Evolutionary conservation across 2,888 invertebrate species (phyloP).

Genomic region (Beris morrisii): DNA sequence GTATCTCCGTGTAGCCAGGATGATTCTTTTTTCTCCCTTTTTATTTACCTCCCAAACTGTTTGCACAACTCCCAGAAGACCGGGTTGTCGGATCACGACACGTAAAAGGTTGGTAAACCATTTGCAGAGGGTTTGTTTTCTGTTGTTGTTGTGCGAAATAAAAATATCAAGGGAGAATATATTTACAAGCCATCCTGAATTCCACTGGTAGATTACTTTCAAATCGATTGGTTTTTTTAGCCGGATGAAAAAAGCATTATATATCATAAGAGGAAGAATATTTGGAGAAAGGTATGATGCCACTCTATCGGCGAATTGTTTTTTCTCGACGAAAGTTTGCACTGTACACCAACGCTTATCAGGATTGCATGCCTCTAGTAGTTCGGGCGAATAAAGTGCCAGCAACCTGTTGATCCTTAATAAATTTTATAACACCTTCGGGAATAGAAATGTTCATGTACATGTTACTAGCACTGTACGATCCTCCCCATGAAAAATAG

Average conservation of each 20-base stretch:
- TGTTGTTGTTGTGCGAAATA: background rate
- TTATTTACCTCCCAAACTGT: conserved; percentile 21
- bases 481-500: background rate
- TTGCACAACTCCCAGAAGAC: conserved; percentile 24
- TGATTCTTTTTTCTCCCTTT: too few relatives aligned
- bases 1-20: background rate
- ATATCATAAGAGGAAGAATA: background rate
- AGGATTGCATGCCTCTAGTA: too few relatives aligned
- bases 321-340: too few relatives aligned
- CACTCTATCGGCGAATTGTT: too few relatives aligned
- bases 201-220: conserved; percentile 27
- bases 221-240: conserved; percentile 27
- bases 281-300: conserved; percentile 1
- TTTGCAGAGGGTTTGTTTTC: conserved; percentile 15
- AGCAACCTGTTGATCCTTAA: conserved; percentile 32
- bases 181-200: conserved; percentile 27
- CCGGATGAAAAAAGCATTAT: too few relatives aligned
- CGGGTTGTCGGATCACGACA: conserved; percentile 10
- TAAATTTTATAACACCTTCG: conserved; percentile 39
- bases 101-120: conserved; percentile 31
- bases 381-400: too few relatives aligned
- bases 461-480: conserved; percentile 8
- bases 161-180: conserved; percentile 24
- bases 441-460: conserved; percentile 31
- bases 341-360: too few relatives aligned